Evolutionary conservation across 2,888 invertebrate genomes (phyloP), one percentile per base, ranked within the genome.

Genomic region (Nomada goodeniana): DNA sequence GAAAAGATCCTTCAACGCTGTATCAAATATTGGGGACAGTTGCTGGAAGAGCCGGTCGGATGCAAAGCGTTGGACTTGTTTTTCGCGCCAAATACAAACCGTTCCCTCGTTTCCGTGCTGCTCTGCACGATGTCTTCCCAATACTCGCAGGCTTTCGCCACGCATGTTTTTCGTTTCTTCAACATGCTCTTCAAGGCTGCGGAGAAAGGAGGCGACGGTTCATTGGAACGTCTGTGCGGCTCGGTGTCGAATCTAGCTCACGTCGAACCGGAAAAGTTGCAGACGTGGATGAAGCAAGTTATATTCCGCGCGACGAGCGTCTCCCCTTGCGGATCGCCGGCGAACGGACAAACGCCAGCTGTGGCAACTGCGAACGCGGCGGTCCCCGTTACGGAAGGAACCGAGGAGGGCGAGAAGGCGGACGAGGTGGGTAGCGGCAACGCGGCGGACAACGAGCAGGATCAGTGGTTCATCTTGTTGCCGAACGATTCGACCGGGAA

Each of bases 1-100:
- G 96, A 96, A 87, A 95, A 95, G 85, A 95, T 96, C 65, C 91
- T 96, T 59, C 95, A 96, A 82, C 95, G 96, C 83, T 96, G 97
- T 94, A 95, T 98, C 29, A 97, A 96, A 89, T 98, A 98, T 90
- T 97, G 98, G 96, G 98, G 98, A 92, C 96, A 96, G 90, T 96
- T 98, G 85, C 93, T 98, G 29, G 98, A 98, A 72, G 97, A 97
- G 82, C 95, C 97, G 0, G 96, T 97, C 0, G 98, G 98, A 0
- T 95, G 97, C 83, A 95, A 96, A 89, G 98, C 98, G 0, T 95
- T 98, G 90, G 97, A 98, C 89, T 95, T 96, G 76, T 98, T 98
- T 90, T 98, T 98, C 91, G 96, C 95, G 3, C 95, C 95, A 0
- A 94, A 95, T 2, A 95, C 96, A 0, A 95, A 95, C 42, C 96